Evolutionary conservation across 2,888 invertebrate species (phyloP), one percentile per base, ranked within the genome.

Genomic region (Pantelozetes paolii): DNA sequence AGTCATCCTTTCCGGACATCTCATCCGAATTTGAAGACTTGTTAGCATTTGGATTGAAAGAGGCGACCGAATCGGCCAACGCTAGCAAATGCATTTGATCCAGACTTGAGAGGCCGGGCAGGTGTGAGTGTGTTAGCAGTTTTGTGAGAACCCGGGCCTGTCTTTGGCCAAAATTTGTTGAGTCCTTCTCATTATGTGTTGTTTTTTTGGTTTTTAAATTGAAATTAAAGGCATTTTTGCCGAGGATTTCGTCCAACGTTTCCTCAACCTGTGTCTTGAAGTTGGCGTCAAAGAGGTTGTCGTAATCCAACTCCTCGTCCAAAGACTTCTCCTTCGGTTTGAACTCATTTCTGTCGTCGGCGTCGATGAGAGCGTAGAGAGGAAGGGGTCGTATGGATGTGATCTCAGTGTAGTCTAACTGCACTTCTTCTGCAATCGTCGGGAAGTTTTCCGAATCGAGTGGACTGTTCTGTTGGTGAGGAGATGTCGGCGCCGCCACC

Each of bases 61-160:
- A 94, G 0, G 94, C 91, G 0, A 99, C 95, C 0, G 99, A 99
- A 81, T 99, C 99, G 15, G 98, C 98, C 76, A 99, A 83, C 0
- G 99, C 99, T n/a, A 99, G 84, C 76, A 99, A 86, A 83, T 99
- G 99, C 98, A 99, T 99, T 84, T 99, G 99, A 84, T 99, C 99
- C 72, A 98, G 86, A 78, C 95, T 95, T 3, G 94, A 94, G 50
- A 97, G 84, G 0, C 97, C 98, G 0, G 97, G 97, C 42, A 95
- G 84, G 83, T 94, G 94, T 0, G 92, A 93, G 82, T 98, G 97
- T 0, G 98, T 98, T 50, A 99, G 84, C 11, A 98, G 86, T 2
- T 93, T 88, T 0, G 94, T 94, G 13, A 97, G 83, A 15, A 92
- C 86, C 75, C 94, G 87, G 45, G 90, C 88, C 90, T 94, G 92